A percentile compares a stretch with the other conserved stretches of the same genome.
Conservation (phyloP, 2,888 invertebrate genomes). For the Aelia acuminata region DNA sequence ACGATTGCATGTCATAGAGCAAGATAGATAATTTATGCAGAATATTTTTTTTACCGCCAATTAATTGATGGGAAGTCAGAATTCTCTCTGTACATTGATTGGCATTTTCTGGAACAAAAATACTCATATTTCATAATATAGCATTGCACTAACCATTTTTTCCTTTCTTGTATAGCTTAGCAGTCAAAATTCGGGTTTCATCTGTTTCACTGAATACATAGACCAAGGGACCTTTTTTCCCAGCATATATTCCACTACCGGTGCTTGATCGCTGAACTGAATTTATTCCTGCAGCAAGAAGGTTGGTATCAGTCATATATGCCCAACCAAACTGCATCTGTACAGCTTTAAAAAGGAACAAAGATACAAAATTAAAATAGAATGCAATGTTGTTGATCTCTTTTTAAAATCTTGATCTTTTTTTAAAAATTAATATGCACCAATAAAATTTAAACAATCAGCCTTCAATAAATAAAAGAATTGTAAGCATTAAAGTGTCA, state of each 20-base stretch:
- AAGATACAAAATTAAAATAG: not conserved
- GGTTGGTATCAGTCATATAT: constrained; percentile 70
- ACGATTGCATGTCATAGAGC: too few species aligned
- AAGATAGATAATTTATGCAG: too few species aligned
- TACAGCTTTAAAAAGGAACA: constrained; percentile 67
- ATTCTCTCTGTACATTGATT: too few species aligned
- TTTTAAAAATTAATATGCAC: too few species aligned
- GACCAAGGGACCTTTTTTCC: constrained; percentile 67
- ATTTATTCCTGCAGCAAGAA: constrained; percentile 72
- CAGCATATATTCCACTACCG: constrained; percentile 73
- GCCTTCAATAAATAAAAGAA: too few species aligned
- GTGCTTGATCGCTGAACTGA: constrained; percentile 68
- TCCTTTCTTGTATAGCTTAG: constrained; percentile 40
- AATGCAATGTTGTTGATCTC: not conserved
- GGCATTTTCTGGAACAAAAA: too few species aligned
- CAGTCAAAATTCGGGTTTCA: not conserved
- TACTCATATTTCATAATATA: not conserved
- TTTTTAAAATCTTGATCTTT: not conserved
- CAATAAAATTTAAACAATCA: too few species aligned
- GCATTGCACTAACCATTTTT: constrained; percentile 24
- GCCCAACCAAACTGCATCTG: constrained; percentile 72
- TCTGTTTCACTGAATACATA: constrained; percentile 7
- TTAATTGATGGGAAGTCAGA: too few species aligned
- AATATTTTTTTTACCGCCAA: too few species aligned
- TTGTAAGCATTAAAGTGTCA: too few species aligned